These are phyloP conservation scores for Caloenas nicobarica DNA, from an alignment of 2,113 vertebrate genomes.

Conservation along the genomic window DNA sequence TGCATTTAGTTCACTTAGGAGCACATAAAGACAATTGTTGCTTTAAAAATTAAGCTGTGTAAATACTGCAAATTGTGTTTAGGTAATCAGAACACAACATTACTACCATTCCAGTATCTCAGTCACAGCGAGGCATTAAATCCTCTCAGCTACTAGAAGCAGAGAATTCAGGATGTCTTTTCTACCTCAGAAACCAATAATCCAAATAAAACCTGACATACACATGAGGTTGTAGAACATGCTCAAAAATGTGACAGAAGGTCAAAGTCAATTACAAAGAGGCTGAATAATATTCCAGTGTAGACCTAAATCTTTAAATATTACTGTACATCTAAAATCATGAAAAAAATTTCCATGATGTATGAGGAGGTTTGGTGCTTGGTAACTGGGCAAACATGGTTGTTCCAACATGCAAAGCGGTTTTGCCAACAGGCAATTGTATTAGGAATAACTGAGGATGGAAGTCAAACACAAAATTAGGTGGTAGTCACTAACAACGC, in stretches of 20 bases:
- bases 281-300: background rate
- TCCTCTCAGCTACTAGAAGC: background rate
- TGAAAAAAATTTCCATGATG: background rate
- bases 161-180: background rate
- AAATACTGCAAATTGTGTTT: background rate
- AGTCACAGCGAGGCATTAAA: background rate
- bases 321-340: background rate
- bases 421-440: background rate
- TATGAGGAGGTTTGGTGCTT: background rate
- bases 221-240: background rate
- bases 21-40: background rate
- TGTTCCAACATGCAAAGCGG: background rate
- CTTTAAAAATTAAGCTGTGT: background rate
- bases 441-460: background rate
- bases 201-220: background rate
- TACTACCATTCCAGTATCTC: background rate
- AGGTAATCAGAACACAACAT: background rate
- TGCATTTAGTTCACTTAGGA: background rate
- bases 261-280: background rate
- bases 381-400: background rate
- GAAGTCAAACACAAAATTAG: background rate
- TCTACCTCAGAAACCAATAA: background rate
- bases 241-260: background rate
- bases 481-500: accelerated
- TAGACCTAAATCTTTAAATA: background rate